Conservation (phyloP, 2,888 invertebrate genomes). For the Rotaria macrura region DNA sequence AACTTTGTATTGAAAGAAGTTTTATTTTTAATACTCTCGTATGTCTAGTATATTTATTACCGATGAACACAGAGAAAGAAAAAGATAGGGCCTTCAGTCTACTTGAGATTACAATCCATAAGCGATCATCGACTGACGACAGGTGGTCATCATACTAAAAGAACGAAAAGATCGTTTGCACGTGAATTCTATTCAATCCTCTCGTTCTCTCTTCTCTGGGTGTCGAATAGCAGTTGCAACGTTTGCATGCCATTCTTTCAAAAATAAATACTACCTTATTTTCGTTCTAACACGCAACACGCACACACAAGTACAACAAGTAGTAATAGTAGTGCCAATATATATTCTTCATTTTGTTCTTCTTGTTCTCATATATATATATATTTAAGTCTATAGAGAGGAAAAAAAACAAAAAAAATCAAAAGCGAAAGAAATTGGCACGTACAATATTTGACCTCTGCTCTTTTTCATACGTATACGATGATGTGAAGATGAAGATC, state of each 20-base stretch:
- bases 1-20: background rate
- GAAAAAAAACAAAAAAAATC: background rate
- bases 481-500: background rate
- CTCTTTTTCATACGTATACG: background rate
- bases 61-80: background rate
- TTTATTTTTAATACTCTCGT: background rate
- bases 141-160: background rate
- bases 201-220: background rate
- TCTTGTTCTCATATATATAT: background rate
- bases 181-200: background rate
- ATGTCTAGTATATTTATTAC: background rate
- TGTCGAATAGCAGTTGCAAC: background rate
- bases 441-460: background rate
- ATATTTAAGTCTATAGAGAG: background rate
- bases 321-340: background rate
- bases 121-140: background rate
- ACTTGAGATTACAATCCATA: background rate
- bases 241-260: background rate
- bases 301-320: background rate
- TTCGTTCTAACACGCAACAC: background rate
- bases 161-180: background rate
- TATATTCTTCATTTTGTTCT: background rate
- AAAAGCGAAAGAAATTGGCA: background rate
- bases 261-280: background rate
- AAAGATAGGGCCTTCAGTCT: background rate